Base-by-base conservation (phyloP, 1,140 invertebrate genomes). In the Eupeodes corollae region DNA sequence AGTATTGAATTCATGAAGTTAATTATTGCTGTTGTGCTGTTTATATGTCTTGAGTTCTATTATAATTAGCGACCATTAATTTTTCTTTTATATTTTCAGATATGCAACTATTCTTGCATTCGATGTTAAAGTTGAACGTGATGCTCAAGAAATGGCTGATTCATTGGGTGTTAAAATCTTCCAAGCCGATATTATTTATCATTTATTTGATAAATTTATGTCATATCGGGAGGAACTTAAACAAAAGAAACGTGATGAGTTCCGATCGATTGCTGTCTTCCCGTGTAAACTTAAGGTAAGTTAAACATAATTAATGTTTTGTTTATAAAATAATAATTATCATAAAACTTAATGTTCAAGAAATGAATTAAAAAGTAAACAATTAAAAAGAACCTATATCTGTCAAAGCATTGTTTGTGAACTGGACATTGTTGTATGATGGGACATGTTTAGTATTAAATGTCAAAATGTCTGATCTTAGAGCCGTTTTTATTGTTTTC, bases 131-230 rank as follows among this genome's bases (percentile, higher is more conserved):
- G 84, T 99, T 26, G 96, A 99, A 67, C 77, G 85, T 47, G 97
- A 99, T 61, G 96, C 95, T 1, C 94, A 99, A 73, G 92, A 98
- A 66, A 70, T 98, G 66, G 97, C 97, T 0, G 95, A 99, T 61
- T 79, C 82, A 42, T 67, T 95, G 38, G 91, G 90, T 44, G 92
- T 99, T 37, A 92, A 87, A 72, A 95, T 99, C 60, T 99, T 99
- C 79, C 87, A 94, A 48, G 97, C 97, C 3, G 95, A 99, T 70
- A 99, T 99, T 67, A 99, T 99, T 61, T 99, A 99, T 73, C 97
- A 99, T 75, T 73, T 99, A 49, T 98, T 98, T 73, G 96, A 99
- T 71, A 88, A 88, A 67, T 99, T 99, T 73, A 94, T 84, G 51
- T 84, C 86, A 14, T 98, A 94, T 69, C 76, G 91, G 45, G 92